phyloP scores from a whole-genome alignment of 2,888 invertebrate genomes.

The Phymatocera aterrima region DNA sequence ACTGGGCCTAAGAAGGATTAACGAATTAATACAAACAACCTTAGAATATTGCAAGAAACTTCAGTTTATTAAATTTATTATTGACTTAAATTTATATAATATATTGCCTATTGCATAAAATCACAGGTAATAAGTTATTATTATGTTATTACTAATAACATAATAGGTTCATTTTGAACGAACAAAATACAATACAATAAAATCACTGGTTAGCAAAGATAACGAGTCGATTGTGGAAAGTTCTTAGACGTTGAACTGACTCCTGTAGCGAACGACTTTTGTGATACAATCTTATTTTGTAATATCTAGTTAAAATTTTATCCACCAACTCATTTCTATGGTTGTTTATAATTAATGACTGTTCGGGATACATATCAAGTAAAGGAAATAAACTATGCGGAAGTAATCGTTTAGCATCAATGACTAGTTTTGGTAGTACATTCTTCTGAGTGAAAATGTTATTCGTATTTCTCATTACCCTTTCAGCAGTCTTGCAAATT shows the following conservation, averaged over 20 bases:
- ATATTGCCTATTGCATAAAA: too few species aligned
- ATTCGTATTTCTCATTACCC: not conserved
- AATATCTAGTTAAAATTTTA: slow-evolving; percentile 4
- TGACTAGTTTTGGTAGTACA: slow-evolving; percentile 5
- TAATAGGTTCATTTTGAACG: too few species aligned
- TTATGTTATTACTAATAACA: too few species aligned
- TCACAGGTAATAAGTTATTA: too few species aligned
- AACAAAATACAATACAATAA: too few species aligned
- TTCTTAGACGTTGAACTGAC: slow-evolving; percentile 16
- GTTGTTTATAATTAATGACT: not conserved
- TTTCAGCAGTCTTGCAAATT: slow-evolving; percentile 21
- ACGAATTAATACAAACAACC: too few species aligned
- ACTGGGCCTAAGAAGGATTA: too few species aligned
- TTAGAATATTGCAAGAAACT: too few species aligned
- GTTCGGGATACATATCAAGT: not conserved
- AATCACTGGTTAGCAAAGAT: slow-evolving; percentile 19
- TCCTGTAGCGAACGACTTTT: slow-evolving; percentile 22
- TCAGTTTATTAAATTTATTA: too few species aligned
- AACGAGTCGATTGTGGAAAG: slow-evolving; percentile 18
- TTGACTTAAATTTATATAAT: too few species aligned
- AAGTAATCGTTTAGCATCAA: slow-evolving; percentile 12
- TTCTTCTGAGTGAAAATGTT: slow-evolving; percentile 10
- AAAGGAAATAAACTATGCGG: not conserved
- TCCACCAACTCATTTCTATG: slow-evolving; percentile 20
- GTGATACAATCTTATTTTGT: slow-evolving; percentile 3